Evolutionary conservation across 2,113 vertebrate genomes (phyloP).

Genomic region (Talpa occidentalis): DNA sequence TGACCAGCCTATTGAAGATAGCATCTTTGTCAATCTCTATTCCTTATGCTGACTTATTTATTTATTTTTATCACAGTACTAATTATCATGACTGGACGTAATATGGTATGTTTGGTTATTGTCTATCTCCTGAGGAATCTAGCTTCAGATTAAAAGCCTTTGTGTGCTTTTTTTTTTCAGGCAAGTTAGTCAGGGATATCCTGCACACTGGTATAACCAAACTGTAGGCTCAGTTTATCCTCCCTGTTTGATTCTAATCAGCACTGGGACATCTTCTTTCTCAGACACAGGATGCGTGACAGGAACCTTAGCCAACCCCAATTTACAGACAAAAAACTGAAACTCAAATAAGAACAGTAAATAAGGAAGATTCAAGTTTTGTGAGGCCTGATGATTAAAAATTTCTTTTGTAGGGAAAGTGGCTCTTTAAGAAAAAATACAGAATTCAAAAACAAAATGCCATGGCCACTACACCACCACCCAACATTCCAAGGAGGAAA

Average conservation of each 20-base stretch:
- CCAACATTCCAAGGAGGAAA: neutral
- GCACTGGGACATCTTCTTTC: neutral
- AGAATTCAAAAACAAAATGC: conserved; percentile 38
- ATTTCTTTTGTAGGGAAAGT: neutral
- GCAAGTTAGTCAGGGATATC: neutral
- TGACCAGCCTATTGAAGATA: neutral
- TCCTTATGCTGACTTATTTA: neutral
- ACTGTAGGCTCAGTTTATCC: neutral
- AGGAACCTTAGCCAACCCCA: neutral
- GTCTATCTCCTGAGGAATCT: neutral
- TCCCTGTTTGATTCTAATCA: neutral
- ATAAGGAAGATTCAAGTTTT: neutral
- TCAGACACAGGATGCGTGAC: neutral
- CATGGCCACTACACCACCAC: neutral
- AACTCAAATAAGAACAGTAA: conserved; percentile 7
- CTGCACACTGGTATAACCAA: neutral
- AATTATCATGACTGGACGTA: neutral
- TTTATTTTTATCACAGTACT: neutral
- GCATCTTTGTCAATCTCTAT: neutral
- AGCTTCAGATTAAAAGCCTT: neutral
- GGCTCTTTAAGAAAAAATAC: neutral
- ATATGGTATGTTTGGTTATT: neutral
- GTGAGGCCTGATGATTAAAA: neutral
- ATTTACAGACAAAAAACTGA: conserved; percentile 5
- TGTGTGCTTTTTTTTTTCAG: neutral